Evolutionary conservation across 2,113 vertebrate genomes (phyloP).

Genomic region (Hippocampus comes): DNA sequence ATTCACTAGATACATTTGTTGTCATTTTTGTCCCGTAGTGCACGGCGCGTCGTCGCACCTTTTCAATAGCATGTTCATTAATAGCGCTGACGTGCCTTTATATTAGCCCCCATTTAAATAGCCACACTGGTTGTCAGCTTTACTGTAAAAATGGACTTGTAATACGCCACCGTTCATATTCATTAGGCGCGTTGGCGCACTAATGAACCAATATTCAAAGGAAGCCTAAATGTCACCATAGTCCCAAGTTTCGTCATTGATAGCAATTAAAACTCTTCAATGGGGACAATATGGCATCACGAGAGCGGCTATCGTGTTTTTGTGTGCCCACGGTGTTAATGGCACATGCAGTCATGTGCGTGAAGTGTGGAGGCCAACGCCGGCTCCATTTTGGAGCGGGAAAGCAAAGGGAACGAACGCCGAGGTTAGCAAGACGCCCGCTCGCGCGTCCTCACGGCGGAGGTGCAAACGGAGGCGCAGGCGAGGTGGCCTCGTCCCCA

Average conservation of each 20-base stretch:
- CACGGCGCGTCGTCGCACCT: too few relatives aligned
- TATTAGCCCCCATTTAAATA: too few relatives aligned
- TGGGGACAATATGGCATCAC: background rate
- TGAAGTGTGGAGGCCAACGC: background rate
- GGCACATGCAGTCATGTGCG: background rate
- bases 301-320: background rate
- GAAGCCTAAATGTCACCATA: conserved; percentile 12
- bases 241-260: background rate
- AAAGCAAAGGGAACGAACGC: background rate
- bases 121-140: background rate
- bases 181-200: background rate
- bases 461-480: background rate
- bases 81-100: background rate
- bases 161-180: background rate
- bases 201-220: conserved; percentile 8
- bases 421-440: background rate
- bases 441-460: too few relatives aligned
- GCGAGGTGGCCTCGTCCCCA: background rate
- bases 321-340: background rate
- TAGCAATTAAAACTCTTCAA: background rate
- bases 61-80: background rate
- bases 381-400: conserved; percentile 1
- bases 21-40: background rate
- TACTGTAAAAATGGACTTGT: background rate
- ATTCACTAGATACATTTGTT: background rate